These are phyloP conservation scores for Cryptotis parvus DNA, from an alignment of 2,113 vertebrate species.

Conservation along the genomic window DNA sequence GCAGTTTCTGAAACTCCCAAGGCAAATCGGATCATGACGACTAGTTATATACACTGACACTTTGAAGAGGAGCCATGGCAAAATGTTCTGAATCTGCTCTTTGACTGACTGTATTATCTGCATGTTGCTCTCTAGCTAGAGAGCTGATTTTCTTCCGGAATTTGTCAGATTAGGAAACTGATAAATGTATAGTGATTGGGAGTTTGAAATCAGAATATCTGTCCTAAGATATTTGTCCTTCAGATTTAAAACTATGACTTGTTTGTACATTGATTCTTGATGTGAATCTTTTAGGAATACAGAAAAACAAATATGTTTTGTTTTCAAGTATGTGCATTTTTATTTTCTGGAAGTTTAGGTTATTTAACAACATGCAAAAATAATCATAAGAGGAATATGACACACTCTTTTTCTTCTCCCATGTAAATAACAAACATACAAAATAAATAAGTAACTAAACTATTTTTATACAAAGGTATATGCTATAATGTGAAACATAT, in stretches of 20 bases:
- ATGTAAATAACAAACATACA: neutral
- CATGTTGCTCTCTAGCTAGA: neutral
- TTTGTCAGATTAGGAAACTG: neutral
- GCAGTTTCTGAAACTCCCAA: neutral
- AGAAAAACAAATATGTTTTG: neutral
- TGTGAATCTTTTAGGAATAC: neutral
- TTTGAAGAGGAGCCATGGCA: neutral
- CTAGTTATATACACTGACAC: neutral
- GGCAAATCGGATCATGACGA: neutral
- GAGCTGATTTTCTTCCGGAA: neutral
- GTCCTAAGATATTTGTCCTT: too few species aligned
- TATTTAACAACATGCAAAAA: neutral
- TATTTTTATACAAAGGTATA: neutral
- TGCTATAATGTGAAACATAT: neutral
- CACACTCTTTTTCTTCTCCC: neutral
- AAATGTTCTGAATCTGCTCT: neutral
- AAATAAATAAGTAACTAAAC: neutral
- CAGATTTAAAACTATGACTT: neutral
- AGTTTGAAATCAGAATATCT: conserved; percentile 22
- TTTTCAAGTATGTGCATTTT: neutral
- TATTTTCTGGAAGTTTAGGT: neutral
- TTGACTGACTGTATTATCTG: conserved; percentile 7
- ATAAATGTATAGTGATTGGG: neutral
- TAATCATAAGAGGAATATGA: neutral
- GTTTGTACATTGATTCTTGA: neutral